Percentiles rank a stretch among this genome's conserved stretches.
Evolutionary conservation across 2,888 invertebrate genomes (phyloP).

Genomic region (Gnatocerus cornutus): DNA sequence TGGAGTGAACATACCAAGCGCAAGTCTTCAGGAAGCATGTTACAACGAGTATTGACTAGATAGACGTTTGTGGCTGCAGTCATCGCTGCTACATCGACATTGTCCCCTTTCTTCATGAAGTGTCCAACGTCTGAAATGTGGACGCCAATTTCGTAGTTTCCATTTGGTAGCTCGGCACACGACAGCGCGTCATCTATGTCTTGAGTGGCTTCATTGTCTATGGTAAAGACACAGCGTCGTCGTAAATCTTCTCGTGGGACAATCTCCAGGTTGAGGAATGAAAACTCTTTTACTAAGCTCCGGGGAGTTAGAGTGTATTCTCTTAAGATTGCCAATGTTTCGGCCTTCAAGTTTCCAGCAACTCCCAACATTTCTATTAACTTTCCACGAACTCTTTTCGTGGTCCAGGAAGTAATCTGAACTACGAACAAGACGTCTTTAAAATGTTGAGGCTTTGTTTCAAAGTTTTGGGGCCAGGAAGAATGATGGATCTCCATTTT

Average conservation of each 20-base stretch:
- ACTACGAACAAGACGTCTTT: slow-evolving; percentile 81
- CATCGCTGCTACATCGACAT: background rate
- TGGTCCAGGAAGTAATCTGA: slow-evolving; percentile 80
- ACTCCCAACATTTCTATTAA: slow-evolving; percentile 83
- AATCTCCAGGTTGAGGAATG: no score
- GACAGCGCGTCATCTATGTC: slow-evolving; percentile 97
- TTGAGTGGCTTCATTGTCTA: slow-evolving; percentile 96
- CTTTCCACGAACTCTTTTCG: slow-evolving; percentile 78
- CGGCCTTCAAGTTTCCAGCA: slow-evolving; percentile 83
- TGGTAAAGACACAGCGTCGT: slow-evolving; percentile 81
- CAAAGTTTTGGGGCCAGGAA: slow-evolving; percentile 79
- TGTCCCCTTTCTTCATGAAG: slow-evolving; percentile 77
- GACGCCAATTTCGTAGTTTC: slow-evolving; percentile 87
- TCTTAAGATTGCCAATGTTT: slow-evolving; percentile 64
- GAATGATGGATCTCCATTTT: slow-evolving; percentile 81
- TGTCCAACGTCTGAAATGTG: slow-evolving; percentile 98
- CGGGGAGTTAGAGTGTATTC: background rate
- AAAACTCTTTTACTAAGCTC: no score
- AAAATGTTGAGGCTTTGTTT: slow-evolving; percentile 71
- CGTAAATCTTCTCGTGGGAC: slow-evolving; percentile 6
- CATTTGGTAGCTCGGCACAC: slow-evolving; percentile 81
- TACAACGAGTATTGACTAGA: slow-evolving; percentile 75
- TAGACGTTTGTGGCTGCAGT: slow-evolving; percentile 2
- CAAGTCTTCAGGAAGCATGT: slow-evolving; percentile 68
- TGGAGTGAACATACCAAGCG: slow-evolving; percentile 2